These are phyloP conservation scores for Danio albolineatus DNA, from an alignment of 2,797 vertebrate species.

Conservation along the genomic window DNA sequence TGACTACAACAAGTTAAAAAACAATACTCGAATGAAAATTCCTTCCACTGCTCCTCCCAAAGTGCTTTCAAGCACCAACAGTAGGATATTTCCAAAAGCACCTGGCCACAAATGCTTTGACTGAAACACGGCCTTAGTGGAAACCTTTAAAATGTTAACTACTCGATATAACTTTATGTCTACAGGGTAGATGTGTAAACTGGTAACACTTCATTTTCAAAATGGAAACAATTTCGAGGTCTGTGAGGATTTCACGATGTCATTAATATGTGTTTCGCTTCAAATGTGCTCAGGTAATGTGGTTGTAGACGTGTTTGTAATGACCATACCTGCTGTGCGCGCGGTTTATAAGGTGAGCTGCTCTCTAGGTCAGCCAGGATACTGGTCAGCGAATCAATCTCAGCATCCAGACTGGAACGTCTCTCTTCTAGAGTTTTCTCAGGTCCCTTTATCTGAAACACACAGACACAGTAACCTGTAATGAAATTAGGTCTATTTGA, in stretches of 20 bases:
- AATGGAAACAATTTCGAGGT: background rate
- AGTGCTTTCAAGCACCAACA: too few relatives aligned
- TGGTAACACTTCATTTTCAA: background rate
- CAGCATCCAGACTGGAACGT: constrained; percentile 93
- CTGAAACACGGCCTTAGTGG: too few relatives aligned
- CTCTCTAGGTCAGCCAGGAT: constrained; percentile 95
- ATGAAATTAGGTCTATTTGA: constrained; percentile 14
- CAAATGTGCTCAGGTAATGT: background rate
- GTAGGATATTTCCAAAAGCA: too few relatives aligned
- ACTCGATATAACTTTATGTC: too few relatives aligned
- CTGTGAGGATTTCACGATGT: background rate
- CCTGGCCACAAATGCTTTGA: too few relatives aligned
- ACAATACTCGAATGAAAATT: too few relatives aligned
- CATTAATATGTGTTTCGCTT: background rate
- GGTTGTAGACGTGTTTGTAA: background rate
- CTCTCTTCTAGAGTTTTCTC: constrained; percentile 93
- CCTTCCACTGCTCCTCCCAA: too few relatives aligned
- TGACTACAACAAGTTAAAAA: too few relatives aligned
- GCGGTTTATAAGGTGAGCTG: constrained; percentile 94
- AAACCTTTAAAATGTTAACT: background rate
- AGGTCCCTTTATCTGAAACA: constrained; percentile 83
- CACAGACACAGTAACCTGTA: constrained; percentile 42
- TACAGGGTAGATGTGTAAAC: too few relatives aligned
- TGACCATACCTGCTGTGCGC: constrained; percentile 80
- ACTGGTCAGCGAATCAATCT: constrained; percentile 97